phyloP scores from a whole-genome alignment of 2,888 invertebrate species.

The Rhabditoides inermis region DNA sequence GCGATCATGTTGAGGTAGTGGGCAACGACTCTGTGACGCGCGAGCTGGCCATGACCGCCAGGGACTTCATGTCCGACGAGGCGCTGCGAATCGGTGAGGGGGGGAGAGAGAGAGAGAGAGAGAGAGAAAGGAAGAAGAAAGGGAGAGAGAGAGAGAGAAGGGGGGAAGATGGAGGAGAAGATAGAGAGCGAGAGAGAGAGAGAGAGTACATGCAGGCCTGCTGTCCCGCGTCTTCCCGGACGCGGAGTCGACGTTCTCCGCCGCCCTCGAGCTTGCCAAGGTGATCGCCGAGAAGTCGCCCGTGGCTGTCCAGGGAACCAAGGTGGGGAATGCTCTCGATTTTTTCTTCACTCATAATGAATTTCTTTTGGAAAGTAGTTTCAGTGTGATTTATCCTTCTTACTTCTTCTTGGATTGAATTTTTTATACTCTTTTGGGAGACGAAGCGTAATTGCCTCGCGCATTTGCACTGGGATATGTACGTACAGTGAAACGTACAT shows the following conservation, averaged over 20 bases:
- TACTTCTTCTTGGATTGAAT: too few species aligned
- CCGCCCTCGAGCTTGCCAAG: constrained; percentile 62
- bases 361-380: too few species aligned
- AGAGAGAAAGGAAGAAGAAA: too few species aligned
- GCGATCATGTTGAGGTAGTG: constrained; percentile 58
- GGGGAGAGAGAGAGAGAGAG: too few species aligned
- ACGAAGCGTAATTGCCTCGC: not conserved
- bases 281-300: constrained; percentile 81
- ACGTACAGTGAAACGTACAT: not conserved
- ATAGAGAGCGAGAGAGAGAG: too few species aligned
- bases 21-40: constrained; percentile 77
- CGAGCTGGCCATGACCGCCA: constrained; percentile 78
- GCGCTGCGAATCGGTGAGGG: constrained; percentile 35
- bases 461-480: not conserved
- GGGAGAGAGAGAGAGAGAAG: too few species aligned
- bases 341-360: too few species aligned
- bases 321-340: too few species aligned
- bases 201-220: constrained; percentile 18
- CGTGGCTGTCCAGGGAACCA: constrained; percentile 84
- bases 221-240: constrained; percentile 17
- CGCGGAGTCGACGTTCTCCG: constrained; percentile 12
- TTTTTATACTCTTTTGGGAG: not conserved
- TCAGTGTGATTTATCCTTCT: too few species aligned
- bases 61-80: constrained; percentile 67
- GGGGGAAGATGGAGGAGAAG: too few species aligned